These are phyloP conservation scores for Trichomalopsis sarcophagae DNA, from an alignment of 1,140 invertebrate species.

Conservation along the genomic window DNA sequence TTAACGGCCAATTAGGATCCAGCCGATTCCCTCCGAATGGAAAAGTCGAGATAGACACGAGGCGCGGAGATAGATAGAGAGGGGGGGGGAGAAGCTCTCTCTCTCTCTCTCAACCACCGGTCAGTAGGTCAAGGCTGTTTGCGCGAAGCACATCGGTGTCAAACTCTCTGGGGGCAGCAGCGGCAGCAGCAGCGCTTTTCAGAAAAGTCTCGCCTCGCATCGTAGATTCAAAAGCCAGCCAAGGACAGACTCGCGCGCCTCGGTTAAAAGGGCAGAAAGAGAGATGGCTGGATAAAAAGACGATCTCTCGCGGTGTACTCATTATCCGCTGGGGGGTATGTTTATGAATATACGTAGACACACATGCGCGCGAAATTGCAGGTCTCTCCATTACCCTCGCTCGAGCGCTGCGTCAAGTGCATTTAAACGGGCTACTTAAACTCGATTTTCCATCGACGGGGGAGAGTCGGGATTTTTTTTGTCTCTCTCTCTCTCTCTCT, in stretches of 20 bases:
- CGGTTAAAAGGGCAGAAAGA: neutral
- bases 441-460: conserved; percentile 8
- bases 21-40: neutral
- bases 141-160: conserved; percentile 31
- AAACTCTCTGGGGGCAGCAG: neutral
- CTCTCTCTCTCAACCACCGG: conserved; percentile 1
- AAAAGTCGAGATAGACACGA: conserved; percentile 4
- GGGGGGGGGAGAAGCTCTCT: neutral
- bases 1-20: conserved; percentile 31
- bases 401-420: conserved; percentile 13
- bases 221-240: neutral
- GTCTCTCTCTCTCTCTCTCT: too few species aligned
- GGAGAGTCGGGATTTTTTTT: neutral
- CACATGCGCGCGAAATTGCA: neutral
- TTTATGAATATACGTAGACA: neutral
- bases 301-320: neutral
- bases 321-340: too few species aligned
- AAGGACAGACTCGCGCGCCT: neutral
- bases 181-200: neutral
- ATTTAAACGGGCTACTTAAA: conserved; percentile 35
- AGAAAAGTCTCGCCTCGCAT: neutral
- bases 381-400: conserved; percentile 6
- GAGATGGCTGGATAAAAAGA: neutral
- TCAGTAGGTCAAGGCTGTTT: conserved; percentile 48
- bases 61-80: neutral